Evolutionary conservation across 2,113 vertebrate genomes (phyloP).

Genomic region (Epinephelus moara): DNA sequence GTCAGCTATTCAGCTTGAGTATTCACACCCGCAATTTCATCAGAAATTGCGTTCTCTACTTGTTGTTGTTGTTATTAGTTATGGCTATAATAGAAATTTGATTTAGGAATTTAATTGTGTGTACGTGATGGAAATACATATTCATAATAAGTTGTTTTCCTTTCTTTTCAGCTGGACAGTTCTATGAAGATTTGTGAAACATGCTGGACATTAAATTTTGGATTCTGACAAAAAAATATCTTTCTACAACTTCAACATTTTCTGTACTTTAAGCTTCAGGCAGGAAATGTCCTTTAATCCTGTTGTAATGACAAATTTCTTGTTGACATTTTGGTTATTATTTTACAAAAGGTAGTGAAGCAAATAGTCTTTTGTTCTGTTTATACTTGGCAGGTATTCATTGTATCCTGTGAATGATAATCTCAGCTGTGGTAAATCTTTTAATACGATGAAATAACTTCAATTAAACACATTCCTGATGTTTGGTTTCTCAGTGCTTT

Average conservation of each 20-base stretch:
- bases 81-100: neutral
- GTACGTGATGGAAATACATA: neutral
- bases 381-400: constrained; percentile 26
- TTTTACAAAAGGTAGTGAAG: constrained; percentile 15
- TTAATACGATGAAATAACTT: constrained; percentile 36
- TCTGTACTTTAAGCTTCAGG: constrained; percentile 34
- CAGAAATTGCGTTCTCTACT: too few relatives aligned
- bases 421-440: constrained; percentile 27
- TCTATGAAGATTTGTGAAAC: constrained; percentile 75
- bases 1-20: too few relatives aligned
- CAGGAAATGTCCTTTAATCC: constrained; percentile 21
- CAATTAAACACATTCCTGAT: constrained; percentile 5
- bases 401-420: constrained; percentile 35
- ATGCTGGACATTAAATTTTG: constrained; percentile 25
- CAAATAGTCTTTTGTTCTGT: constrained; percentile 8
- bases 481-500: neutral
- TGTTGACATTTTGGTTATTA: neutral
- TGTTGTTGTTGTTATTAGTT: too few relatives aligned
- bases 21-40: too few relatives aligned
- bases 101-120: neutral
- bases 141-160: neutral
- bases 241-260: constrained; percentile 17
- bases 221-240: neutral
- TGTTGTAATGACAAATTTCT: constrained; percentile 2
- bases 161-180: constrained; percentile 70